Percentiles rank a stretch among this genome's conserved stretches.
Evolutionary conservation across 1,140 invertebrate species (phyloP).

Genomic region (Drepana arcuata): DNA sequence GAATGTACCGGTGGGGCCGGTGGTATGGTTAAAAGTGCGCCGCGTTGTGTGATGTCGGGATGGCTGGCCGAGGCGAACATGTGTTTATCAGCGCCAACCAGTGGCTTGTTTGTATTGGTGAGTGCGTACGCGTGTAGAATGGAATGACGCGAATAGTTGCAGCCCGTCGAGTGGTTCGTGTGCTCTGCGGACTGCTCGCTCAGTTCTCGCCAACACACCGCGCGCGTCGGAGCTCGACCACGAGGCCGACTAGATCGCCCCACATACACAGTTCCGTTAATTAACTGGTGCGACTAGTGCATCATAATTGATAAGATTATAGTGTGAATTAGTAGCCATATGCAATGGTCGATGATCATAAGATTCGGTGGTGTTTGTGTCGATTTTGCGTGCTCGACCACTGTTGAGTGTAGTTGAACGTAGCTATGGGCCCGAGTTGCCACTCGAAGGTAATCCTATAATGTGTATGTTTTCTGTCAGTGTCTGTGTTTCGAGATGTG

Average conservation of each 20-base stretch:
- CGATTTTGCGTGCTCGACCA: conserved; percentile 31
- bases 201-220: conserved; percentile 47
- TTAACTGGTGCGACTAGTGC: no score
- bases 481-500: conserved; percentile 29
- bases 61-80: conserved; percentile 23
- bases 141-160: conserved; percentile 60
- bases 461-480: conserved; percentile 31
- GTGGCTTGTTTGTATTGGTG: conserved; percentile 56
- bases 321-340: conserved; percentile 43
- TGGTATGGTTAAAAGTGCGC: conserved; percentile 13
- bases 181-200: no score
- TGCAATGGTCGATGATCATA: conserved; percentile 16
- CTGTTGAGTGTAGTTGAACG: conserved; percentile 36
- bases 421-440: conserved; percentile 57
- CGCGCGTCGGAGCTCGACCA: conserved; percentile 50
- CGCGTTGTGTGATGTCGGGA: conserved; percentile 16
- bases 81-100: conserved; percentile 48
- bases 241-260: conserved; percentile 42
- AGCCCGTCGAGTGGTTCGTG: no score
- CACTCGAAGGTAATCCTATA: conserved; percentile 56
- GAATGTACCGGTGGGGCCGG: not conserved
- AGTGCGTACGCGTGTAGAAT: conserved; percentile 56
- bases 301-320: conserved; percentile 33
- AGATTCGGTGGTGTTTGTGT: conserved; percentile 38
- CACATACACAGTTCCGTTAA: conserved; percentile 15